phyloP scores from a whole-genome alignment of 2,888 invertebrate species.

The Metellina segmentata region DNA sequence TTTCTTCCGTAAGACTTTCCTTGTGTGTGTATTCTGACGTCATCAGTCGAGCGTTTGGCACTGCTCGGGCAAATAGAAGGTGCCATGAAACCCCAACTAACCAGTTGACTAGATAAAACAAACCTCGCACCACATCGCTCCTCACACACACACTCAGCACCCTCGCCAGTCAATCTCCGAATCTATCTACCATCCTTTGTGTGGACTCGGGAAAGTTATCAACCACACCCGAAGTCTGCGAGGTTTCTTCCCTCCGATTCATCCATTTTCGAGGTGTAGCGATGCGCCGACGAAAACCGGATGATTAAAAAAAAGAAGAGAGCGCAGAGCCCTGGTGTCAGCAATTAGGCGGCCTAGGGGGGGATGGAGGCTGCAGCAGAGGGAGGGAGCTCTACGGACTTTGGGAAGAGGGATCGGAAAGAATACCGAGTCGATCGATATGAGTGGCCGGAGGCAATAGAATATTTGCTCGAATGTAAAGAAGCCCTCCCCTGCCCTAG shows the following conservation, averaged over 20 bases:
- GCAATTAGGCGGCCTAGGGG: constrained; percentile 26
- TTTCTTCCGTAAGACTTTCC: too few relatives aligned
- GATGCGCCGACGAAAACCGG: constrained; percentile 8
- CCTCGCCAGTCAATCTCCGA: too few relatives aligned
- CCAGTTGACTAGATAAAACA: too few relatives aligned
- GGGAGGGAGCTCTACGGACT: background rate
- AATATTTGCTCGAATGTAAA: constrained; percentile 46
- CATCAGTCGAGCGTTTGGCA: too few relatives aligned
- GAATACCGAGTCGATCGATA: background rate
- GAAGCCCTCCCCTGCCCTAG: background rate
- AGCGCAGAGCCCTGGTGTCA: constrained; percentile 18
- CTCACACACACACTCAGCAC: too few relatives aligned
- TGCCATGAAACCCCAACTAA: too few relatives aligned
- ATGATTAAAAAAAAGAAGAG: constrained; percentile 35
- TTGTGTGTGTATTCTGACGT: too few relatives aligned
- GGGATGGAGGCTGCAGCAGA: background rate
- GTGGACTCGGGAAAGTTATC: too few relatives aligned
- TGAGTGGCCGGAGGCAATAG: constrained; percentile 47
- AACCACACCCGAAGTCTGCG: too few relatives aligned
- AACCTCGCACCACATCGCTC: too few relatives aligned
- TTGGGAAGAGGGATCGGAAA: background rate
- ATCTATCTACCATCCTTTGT: too few relatives aligned
- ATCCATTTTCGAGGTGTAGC: background rate
- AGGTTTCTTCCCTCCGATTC: background rate
- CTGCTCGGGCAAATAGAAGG: too few relatives aligned